Evolutionary conservation across 2,888 invertebrate species (phyloP), one percentile per base, ranked within the genome.

Genomic region (Pantelozetes paolii): DNA sequence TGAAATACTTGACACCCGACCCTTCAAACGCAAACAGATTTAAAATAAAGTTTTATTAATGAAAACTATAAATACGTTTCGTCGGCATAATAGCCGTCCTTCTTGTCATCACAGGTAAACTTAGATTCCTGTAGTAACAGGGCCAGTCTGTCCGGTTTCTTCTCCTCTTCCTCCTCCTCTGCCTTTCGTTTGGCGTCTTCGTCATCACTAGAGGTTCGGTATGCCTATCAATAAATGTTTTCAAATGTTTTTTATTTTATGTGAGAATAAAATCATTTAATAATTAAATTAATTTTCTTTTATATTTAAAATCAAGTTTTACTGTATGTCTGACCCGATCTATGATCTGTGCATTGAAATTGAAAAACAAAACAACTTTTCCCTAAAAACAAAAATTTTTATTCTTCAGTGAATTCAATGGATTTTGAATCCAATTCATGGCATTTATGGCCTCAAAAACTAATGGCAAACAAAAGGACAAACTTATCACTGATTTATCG

Each of bases 1-100:
- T 94, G 94, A 87, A 94, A 94, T 50, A 94, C 92, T 83, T 94
- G 93, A 81, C 94, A 94, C 79, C 88, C 88, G 30, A 94, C 86
- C 62, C 90, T 90, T 80, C 15, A 9, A 3, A 26, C 45, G 11
- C 15, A 71, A 13, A 69, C 40, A 2, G 40, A 36, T 2, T 11
- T 32, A 67, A n/a, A 11, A 67, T 32, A 18, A 64, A 64, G 8
- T 28, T 23, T 67, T 1, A 6, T 36, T 32, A 67, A 23, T 26
- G 36, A 36, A 36, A 36, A 8, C 36, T 8, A 36, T 36, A 36
- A 13, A 32, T 72, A 72, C 72, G 32, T 73, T 62, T 92, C 90
- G 80, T 94, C 94, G 32, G 94, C 94, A 81, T 94, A 94, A 84
- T 94, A 94, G 11, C 94, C 94, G 15, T 91, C 90, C 81, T 90